A percentile compares a stretch with the other conserved stretches of the same genome.
Evolutionary conservation across 2,888 invertebrate species (phyloP).

Genomic region (Ormyrus rosae): DNA sequence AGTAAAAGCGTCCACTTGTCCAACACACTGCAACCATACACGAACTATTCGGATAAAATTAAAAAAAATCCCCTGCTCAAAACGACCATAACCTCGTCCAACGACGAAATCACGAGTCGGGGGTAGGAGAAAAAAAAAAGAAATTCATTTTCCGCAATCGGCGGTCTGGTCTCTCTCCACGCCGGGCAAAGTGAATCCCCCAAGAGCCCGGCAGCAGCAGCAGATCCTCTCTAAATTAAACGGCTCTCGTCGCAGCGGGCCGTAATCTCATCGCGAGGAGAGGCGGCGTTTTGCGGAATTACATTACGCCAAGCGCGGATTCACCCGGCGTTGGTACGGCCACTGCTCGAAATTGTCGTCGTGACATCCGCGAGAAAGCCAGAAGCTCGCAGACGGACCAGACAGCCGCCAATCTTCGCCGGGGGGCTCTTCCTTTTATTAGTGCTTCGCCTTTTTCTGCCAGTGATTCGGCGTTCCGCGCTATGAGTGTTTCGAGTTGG

Average conservation of each 20-base stretch:
- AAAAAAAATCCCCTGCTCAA: not conserved
- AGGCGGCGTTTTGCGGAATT: slow-evolving; percentile 16
- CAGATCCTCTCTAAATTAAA: slow-evolving; percentile 37
- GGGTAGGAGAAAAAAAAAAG: no score
- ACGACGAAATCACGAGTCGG: slow-evolving; percentile 18
- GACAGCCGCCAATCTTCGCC: no score
- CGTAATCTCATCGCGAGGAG: slow-evolving; percentile 13
- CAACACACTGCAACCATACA: no score
- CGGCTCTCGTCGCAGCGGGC: slow-evolving; percentile 24
- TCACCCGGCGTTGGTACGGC: not conserved
- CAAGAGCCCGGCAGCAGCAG: not conserved
- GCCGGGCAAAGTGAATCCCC: slow-evolving; percentile 3
- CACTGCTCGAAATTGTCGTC: slow-evolving; percentile 19
- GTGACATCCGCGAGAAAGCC: slow-evolving; percentile 31
- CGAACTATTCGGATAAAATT: no score
- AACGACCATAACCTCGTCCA: slow-evolving; percentile 9
- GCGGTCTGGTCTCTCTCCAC: not conserved
- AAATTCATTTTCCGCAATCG: no score
- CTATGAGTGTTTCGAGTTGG: no score
- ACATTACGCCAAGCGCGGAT: slow-evolving; percentile 12
- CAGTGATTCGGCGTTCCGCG: no score
- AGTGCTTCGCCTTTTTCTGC: no score
- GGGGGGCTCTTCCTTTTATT: no score
- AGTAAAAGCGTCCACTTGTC: no score
- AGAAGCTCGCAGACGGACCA: no score